Evolutionary conservation across 2,113 vertebrate genomes (phyloP), one percentile per base, ranked within the genome.

Genomic region (Sialia sialis): DNA sequence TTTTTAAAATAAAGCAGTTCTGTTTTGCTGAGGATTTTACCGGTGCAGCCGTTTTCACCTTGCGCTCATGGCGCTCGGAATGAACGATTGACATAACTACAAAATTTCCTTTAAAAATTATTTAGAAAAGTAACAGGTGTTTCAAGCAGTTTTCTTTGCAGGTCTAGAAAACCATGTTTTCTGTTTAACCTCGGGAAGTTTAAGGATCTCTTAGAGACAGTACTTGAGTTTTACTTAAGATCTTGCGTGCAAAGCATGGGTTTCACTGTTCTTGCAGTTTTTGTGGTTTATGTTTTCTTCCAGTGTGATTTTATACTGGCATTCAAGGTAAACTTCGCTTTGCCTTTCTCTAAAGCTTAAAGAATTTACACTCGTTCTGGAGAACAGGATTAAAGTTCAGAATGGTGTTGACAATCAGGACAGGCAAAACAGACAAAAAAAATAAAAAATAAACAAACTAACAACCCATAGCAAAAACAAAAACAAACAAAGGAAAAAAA

Each of bases 91-190:
- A 16, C 39, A 2, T 5, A 69, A 58, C 48, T 32, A 27, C 7
- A 20, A 64, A 22, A 66, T 83, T 93, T 94, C 59, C 41, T 77
- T 75, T 90, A 78, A 68, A 81, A 74, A 32, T 54, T 9, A 52
- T 9, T 73, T 39, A 19, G 64, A 66, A 89, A 27, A 80, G 9
- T 7, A 80, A 56, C 14, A 17, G 21, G 56, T 75, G 62, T 73
- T 67, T 23, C 82, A 39, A 22, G 32, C 41, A n/a, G 32, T 64
- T 96, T 80, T 60, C 21, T 16, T 32, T 85, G 27, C n/a, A 25
- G 23, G 60, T 91, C 51, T 8, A 52, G n/a, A 66, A 90, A 90
- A 49, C 8, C 4, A 26, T 10, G 52, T 48, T 0, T 46, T 78
- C 23, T 52, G 7, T 67, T 52, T 59, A 52, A 67, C 13, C 43